A percentile compares a stretch with the other conserved stretches of the same genome.
phyloP scores from a whole-genome alignment of 2,113 vertebrate genomes.

The Lutjanus erythropterus region DNA sequence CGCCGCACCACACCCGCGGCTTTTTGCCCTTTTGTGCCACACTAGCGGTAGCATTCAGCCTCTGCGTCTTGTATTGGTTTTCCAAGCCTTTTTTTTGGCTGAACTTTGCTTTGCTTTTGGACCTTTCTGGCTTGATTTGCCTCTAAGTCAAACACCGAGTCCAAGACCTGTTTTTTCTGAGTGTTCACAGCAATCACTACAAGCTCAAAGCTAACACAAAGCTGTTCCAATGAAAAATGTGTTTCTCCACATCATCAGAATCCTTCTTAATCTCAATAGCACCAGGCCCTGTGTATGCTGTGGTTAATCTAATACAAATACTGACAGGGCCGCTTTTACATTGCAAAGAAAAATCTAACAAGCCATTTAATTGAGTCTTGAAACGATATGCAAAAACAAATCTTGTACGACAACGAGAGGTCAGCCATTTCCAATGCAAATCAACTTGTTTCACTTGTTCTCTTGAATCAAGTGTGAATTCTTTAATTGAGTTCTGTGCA shows the following conservation, averaged over 20 bases:
- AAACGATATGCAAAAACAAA: neutral
- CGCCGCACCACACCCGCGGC: neutral
- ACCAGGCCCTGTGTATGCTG: too few species aligned
- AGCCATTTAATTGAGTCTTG: neutral
- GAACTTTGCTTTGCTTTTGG: neutral
- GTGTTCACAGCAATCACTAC: neutral
- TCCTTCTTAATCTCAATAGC: neutral
- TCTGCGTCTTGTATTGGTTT: neutral
- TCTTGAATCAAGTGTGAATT: neutral
- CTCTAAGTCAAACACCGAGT: neutral
- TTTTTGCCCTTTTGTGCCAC: constrained; percentile 17
- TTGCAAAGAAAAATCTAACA: neutral
- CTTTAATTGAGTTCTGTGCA: neutral
- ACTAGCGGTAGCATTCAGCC: neutral
- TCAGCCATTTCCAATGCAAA: neutral
- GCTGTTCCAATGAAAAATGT: neutral
- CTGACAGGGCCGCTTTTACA: neutral
- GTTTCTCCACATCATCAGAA: neutral
- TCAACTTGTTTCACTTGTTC: neutral
- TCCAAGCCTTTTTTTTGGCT: neutral
- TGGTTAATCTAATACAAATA: neutral
- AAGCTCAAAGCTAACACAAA: neutral
- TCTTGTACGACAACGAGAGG: neutral
- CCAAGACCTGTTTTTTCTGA: neutral
- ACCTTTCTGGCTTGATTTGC: neutral